Base-by-base conservation (phyloP, 1,140 invertebrate genomes). In the Calycopis cecrops region DNA sequence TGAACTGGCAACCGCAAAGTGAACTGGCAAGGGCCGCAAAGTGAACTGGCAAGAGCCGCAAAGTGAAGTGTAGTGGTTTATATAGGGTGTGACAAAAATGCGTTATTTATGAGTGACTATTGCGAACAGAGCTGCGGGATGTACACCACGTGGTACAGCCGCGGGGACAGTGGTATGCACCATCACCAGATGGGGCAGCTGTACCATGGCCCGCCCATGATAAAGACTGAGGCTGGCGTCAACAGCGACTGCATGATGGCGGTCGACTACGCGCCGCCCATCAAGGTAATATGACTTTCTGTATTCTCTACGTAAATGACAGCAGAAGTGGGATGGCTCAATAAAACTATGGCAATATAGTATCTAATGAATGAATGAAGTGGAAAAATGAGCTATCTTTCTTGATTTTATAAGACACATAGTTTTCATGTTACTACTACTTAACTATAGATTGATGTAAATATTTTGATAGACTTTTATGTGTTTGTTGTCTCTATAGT, bases 221-320 rank as follows among this genome's bases (percentile, higher is more conserved):
- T 88, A 28, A 88, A 88, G 79, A 88, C 87, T 67, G 87, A 88
- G 57, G 79, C 86, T 37, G 87, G 87, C 1, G 85, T 88, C 1
- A 87, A 87, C 37, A 88, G 81, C 64, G 87, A 88, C 62, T 88
- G 87, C 48, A 88, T 88, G 87, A 88, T 88, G 87, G 87, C 87
- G 0, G 87, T 88, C 6, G 87, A 88, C 44, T 88, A 88, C 54
- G 87, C 87, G 7, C 87, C 87, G 7, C 87, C 87, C 7, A 88
- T 88, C 74, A 88, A 88, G 87, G 87, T 88, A 77, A 61, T 78
- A 9, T 50, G 33, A 12, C 9, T 12, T 34, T 34, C 21, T 28
- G 6, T 28, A 3, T 28, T 28, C 21, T 28, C 21, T 28, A 28
- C 21, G 2, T 2, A 3, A 28, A 6, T 28, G 21, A 3, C 21